Base-by-base conservation (phyloP, 2,113 vertebrate genomes). In the Scytalopus superciliaris region DNA sequence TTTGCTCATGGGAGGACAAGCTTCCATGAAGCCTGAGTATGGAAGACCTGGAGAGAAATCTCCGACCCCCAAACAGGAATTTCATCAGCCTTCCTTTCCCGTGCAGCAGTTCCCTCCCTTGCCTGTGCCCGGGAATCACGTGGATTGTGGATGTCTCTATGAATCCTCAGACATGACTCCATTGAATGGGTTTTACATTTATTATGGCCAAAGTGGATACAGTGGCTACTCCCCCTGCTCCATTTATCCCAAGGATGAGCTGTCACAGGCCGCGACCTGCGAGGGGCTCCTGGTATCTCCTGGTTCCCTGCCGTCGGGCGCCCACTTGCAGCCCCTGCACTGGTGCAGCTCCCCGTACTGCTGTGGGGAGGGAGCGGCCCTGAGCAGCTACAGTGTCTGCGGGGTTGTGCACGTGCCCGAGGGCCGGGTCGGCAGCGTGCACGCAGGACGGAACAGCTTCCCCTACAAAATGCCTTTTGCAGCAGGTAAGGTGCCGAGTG, bases 311-410 rank as follows among this genome's bases (percentile, higher is more conserved):
- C 97, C 98, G 7, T 98, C 98, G 9, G 98, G 98, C 80, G 98
- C 98, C 88, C 98, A 95, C 31, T 98, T 98, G 83, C 97, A 98
- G 92, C 99, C 98, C 11, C 98, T 99, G 57, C 98, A 98, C 80
- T 99, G 99, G 98, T 98, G 99, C 94, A 98, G 94, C 93, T 98
- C 99, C 16, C 98, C 98, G 9, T 98, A 98, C 66, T 99, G 98
- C 87, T 99, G 98, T 13, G 98, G 98, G 16, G 98, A 99, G 94
- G 98, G 99, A 63, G 94, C 98, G 33, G 98, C 98, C 56, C 93
- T 98, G 44, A 98, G 95, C 42, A 97, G 98, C 96, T 99, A 98
- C 93, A 97, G 98, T 68, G 82, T 99, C 57, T 99, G 99, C 60
- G 98, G 98, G 72, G 97, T 98, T 64, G 72, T 99, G 96, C 98